phyloP scores from a whole-genome alignment of 2,797 vertebrate species.

The Eutrigla gurnardus region DNA sequence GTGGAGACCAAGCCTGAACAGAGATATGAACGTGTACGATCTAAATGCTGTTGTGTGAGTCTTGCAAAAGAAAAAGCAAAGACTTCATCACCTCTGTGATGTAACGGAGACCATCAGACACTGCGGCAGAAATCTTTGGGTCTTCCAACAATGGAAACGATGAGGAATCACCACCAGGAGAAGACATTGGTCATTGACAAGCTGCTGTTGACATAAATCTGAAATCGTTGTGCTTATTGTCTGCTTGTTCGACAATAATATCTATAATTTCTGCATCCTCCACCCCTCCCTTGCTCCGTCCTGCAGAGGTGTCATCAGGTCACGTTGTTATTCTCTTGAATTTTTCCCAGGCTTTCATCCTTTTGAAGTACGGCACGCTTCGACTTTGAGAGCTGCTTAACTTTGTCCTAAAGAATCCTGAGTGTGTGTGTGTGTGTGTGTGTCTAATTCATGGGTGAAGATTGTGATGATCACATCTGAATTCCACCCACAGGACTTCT shows the following conservation, averaged over 20 bases:
- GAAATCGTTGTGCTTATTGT: neutral
- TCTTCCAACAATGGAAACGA: conserved; percentile 10
- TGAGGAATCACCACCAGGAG: neutral
- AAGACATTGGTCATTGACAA: neutral
- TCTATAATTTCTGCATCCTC: neutral
- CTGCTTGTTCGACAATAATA: neutral
- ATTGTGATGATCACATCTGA: conserved; percentile 60
- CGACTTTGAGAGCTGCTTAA: conserved; percentile 55
- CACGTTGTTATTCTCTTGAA: conserved; percentile 19
- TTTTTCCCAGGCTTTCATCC: conserved; percentile 34
- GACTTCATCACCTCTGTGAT: neutral
- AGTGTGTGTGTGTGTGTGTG: neutral
- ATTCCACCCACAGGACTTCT: conserved; percentile 38
- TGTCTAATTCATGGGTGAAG: conserved; percentile 36
- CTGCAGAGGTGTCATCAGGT: conserved; percentile 31
- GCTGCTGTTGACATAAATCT: neutral
- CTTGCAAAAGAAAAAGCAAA: conserved; percentile 1
- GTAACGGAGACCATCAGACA: conserved; percentile 4
- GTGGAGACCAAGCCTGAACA: neutral
- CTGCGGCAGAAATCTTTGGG: conserved; percentile 11
- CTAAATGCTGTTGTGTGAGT: neutral
- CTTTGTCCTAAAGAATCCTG: conserved; percentile 47
- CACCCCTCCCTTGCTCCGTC: conserved; percentile 1
- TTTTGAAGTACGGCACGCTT: conserved; percentile 16
- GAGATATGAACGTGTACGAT: neutral